These are phyloP conservation scores for Elysia chlorotica DNA, from an alignment of 1,140 invertebrate species.

Conservation along the genomic window DNA sequence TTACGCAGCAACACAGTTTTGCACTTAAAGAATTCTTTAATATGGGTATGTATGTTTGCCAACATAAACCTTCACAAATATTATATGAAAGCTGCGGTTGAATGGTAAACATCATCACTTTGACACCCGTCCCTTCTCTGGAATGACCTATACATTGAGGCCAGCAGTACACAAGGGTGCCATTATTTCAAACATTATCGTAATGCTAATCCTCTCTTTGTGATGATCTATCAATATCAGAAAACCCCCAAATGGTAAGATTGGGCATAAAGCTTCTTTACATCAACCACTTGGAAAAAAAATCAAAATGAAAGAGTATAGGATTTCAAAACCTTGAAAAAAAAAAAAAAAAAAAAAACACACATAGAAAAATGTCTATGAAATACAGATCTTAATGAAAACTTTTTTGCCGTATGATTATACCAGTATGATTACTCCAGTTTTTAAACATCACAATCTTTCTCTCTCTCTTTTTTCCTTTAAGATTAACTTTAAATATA, in stretches of 20 bases:
- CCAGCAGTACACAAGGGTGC: conserved; percentile 12
- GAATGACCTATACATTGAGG: conserved; percentile 10
- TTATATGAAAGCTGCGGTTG: neutral
- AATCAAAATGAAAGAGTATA: neutral
- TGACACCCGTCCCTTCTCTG: conserved; percentile 18
- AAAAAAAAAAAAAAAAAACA: neutral
- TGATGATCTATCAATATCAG: too few species aligned
- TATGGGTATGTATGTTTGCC: neutral
- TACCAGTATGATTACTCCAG: too few species aligned
- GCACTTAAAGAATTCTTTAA: neutral
- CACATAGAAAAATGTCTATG: neutral
- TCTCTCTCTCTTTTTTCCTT: too few species aligned
- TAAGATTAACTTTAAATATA: too few species aligned
- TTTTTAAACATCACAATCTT: too few species aligned
- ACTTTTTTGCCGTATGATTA: too few species aligned
- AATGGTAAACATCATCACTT: neutral
- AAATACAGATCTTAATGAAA: too few species aligned
- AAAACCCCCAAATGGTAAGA: neutral
- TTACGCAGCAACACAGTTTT: neutral
- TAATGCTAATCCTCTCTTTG: neutral
- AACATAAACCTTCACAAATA: neutral
- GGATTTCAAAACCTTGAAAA: neutral
- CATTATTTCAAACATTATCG: neutral
- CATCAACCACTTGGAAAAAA: neutral
- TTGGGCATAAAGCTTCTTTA: neutral